Evolutionary conservation across 2,888 invertebrate species (phyloP), one percentile per base, ranked within the genome.

Genomic region (Yponomeuta cagnagella): DNA sequence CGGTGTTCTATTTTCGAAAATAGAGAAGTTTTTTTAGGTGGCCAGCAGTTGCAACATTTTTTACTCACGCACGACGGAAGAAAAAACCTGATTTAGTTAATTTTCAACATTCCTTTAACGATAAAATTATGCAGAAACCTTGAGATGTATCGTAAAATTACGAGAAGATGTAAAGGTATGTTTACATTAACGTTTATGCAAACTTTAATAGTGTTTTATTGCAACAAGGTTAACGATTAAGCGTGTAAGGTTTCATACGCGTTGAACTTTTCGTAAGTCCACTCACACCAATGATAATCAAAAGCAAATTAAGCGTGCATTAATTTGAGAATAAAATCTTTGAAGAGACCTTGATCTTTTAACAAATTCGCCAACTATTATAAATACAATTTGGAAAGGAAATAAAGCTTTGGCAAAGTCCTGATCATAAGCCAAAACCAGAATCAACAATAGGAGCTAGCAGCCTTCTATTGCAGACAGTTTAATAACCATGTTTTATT

Each of bases 291-390:
- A 15, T 15, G 52, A 15, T 15, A 12, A 58, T 58, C 15, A 58
- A 58, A 58, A 58, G 15, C 52, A 15, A 58, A 58, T 58, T 65
- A 65, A 65, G 30, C 70, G 65, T 43, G n/a, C 33, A 65, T 48
- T 9, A 15, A 64, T 43, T 43, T 68, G 15, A 12, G 43, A 70
- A 70, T 70, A 63, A 33, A 63, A 37, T 31, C 33, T 33, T 43
- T 43, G 43, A 8, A 43, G 43, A 5, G 43, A 43, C 6, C 43
- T 43, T 43, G 43, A 43, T 43, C 43, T 43, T 43, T 43, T 8
- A 43, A 43, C 43, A 8, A 43, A 43, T 43, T 43, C 43, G 5
- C 43, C 9, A 8, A 6, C 8, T 43, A 5, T 43, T 5, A 43
- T 43, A 43, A 43, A 43, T 8, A 37, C 43, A 43, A 43, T 43